phyloP scores from a whole-genome alignment of 2,888 invertebrate species.

The Macrophya alboannulata region DNA sequence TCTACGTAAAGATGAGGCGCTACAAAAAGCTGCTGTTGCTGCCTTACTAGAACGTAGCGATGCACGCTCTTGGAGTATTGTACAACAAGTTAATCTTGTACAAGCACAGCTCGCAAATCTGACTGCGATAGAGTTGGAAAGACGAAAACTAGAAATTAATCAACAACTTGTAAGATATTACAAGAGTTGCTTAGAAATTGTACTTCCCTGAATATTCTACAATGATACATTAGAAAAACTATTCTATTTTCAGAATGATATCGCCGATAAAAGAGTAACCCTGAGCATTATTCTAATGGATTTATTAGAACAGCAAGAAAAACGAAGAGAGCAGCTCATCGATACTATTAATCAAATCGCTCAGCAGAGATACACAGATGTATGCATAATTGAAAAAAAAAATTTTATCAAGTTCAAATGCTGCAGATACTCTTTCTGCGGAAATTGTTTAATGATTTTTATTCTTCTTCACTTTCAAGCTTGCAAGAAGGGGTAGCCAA shows the following conservation, averaged over 20 bases:
- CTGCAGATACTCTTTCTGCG: background rate
- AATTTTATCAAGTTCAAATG: conserved; percentile 25
- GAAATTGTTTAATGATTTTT: background rate
- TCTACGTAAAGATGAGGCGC: conserved; percentile 86
- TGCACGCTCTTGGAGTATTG: conserved; percentile 88
- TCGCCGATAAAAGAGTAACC: conserved; percentile 86
- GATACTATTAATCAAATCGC: conserved; percentile 89
- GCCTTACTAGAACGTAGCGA: conserved; percentile 88
- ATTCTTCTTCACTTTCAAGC: conserved; percentile 59
- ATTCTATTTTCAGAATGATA: conserved; percentile 82
- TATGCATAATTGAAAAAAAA: conserved; percentile 70
- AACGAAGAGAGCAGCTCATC: conserved; percentile 85
- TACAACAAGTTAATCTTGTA: conserved; percentile 89
- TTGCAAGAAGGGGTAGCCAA: conserved; percentile 73
- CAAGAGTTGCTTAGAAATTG: background rate
- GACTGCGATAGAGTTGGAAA: conserved; percentile 88
- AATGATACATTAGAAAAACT: background rate
- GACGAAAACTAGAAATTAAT: conserved; percentile 85
- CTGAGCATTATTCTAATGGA: conserved; percentile 86
- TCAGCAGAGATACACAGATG: conserved; percentile 76
- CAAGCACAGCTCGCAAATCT: conserved; percentile 87
- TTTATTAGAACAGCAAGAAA: conserved; percentile 86
- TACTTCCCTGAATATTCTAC: background rate
- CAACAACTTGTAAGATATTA: conserved; percentile 84
- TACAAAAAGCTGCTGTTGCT: conserved; percentile 88